Evolutionary conservation across 1,140 invertebrate species (phyloP), one percentile per base, ranked within the genome.

Genomic region (Meloidogyne floridensis): DNA sequence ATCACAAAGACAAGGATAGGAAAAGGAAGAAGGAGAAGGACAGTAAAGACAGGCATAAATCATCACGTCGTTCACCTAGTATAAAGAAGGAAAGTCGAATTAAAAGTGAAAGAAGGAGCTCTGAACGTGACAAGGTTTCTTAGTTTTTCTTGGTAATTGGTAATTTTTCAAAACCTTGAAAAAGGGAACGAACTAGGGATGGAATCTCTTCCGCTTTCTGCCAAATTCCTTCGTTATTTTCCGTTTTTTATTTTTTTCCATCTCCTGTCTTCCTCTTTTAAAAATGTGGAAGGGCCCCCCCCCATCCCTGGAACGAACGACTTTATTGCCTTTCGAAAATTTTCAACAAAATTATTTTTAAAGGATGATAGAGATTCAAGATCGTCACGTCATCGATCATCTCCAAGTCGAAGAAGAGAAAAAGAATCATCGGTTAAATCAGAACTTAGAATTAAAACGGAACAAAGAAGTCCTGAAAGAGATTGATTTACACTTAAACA

Each of bases 41-140:
- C 2, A 74, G 53, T 13, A 69, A 71, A 43, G 53, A 70, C 2
- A n/a, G 32, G 65, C 65, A 72, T 9, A 71, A 43, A 15, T 79
- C 77, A 18, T 78, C 77, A 53, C 47, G 69, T 7, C 77, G 77
- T 10, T 79, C 77, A 47, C 77, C 77, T 43, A 79, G 77, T 72
- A 18, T 65, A 65, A 20, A 69, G 18, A 77, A 77, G 53, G 75
- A 77, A 54, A 65, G 59, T 65, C 59, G 59, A 65, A 15, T 79
- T 53, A 79, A 79, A 79, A 42, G 47, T 69, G 77, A 79, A 72
- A 79, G 77, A 79, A 15, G 77, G 43, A 79, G 77, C 51, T 71
- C 53, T 11, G 77, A 79, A 42, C 77, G 77, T 32, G 77, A 79
- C 69, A 79, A 71, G 65, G 77, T 71, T 43, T 54, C 7, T 54